These are phyloP conservation scores for Arrhopalites spinosus DNA, from an alignment of 2,888 invertebrate species.

Conservation along the genomic window DNA sequence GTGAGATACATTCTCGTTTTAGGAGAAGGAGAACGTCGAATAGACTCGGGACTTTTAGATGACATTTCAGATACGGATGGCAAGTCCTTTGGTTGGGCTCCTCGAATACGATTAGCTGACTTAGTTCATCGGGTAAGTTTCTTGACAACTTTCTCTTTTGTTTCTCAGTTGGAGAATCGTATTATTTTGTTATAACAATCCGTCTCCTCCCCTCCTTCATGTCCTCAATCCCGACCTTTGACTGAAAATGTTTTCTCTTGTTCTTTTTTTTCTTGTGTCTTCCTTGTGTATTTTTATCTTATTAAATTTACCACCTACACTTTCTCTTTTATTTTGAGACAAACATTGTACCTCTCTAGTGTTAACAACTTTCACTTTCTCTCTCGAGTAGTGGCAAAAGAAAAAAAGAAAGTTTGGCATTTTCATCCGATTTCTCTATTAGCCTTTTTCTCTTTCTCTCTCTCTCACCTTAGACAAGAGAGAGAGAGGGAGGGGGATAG, in stretches of 20 bases:
- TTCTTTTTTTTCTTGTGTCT: background rate
- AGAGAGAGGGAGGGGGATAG: conserved; percentile 6
- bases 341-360: background rate
- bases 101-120: conserved; percentile 67
- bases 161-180: background rate
- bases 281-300: background rate
- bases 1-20: conserved; percentile 66
- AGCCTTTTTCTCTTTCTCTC: background rate
- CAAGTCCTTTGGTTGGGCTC: conserved; percentile 72
- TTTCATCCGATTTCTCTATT: background rate
- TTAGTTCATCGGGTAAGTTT: conserved; percentile 52
- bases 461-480: background rate
- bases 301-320: background rate
- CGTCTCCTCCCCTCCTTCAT: too few species aligned
- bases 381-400: background rate
- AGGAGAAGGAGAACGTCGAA: conserved; percentile 70
- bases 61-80: conserved; percentile 64
- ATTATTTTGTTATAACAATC: conserved; percentile 20
- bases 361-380: background rate
- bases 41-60: conserved; percentile 68
- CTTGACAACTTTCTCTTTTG: background rate
- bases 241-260: background rate
- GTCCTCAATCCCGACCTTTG: background rate
- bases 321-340: background rate
- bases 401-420: too few species aligned